phyloP scores from a whole-genome alignment of 1,140 invertebrate genomes.

The Andrena cerasifolii region DNA sequence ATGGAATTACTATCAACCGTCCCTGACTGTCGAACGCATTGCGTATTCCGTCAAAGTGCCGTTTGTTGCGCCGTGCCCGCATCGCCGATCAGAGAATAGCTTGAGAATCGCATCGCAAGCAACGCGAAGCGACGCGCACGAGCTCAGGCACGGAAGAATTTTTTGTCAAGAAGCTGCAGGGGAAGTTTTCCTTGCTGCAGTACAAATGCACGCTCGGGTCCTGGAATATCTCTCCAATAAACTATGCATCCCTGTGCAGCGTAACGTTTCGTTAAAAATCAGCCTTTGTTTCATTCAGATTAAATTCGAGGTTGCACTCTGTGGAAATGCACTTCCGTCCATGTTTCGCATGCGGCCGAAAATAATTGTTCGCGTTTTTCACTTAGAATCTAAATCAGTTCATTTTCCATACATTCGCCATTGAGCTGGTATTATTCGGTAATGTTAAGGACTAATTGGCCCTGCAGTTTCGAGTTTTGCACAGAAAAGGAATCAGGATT shows the following conservation, averaged over 20 bases:
- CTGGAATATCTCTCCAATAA: neutral
- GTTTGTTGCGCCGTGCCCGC: neutral
- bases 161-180: neutral
- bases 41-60: conserved; percentile 13
- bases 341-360: neutral
- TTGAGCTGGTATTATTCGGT: too few relatives aligned
- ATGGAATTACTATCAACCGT: conserved; percentile 28
- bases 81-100: neutral
- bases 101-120: neutral
- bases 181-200: neutral
- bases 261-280: neutral
- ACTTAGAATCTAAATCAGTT: neutral
- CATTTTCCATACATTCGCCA: neutral
- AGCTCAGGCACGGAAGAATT: neutral
- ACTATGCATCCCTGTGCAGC: neutral
- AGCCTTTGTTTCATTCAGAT: neutral
- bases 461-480: too few relatives aligned
- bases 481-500: too few relatives aligned
- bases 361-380: too few relatives aligned
- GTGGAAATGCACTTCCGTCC: neutral
- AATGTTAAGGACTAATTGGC: too few relatives aligned
- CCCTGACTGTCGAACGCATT: conserved; percentile 3
- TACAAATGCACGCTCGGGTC: neutral
- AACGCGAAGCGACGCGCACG: neutral
- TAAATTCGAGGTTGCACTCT: neutral